phyloP scores from a whole-genome alignment of 2,797 vertebrate genomes.

The Staurois parvus region DNA sequence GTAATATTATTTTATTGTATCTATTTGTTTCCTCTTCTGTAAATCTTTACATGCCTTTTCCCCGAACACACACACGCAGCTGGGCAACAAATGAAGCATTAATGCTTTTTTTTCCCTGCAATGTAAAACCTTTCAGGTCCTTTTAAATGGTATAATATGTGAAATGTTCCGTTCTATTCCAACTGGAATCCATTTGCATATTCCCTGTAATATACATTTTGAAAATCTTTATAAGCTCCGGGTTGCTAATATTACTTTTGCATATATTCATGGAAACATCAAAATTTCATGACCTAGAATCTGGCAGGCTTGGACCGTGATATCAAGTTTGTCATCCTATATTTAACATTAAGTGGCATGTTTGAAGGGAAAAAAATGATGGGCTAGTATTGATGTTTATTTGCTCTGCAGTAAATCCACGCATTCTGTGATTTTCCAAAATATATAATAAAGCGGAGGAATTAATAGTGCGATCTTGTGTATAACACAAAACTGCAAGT shows the following conservation, averaged over 20 bases:
- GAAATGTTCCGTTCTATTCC: neutral
- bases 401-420: too few relatives aligned
- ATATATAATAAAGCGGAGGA: too few relatives aligned
- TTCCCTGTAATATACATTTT: slow-evolving; percentile 2
- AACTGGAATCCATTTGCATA: neutral
- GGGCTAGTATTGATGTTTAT: too few relatives aligned
- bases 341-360: neutral
- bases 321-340: neutral
- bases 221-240: neutral
- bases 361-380: neutral
- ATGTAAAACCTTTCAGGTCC: neutral
- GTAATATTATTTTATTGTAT: too few relatives aligned
- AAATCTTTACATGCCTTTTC: too few relatives aligned
- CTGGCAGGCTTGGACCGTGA: neutral
- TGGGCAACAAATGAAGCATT: too few relatives aligned
- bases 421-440: too few relatives aligned
- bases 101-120: too few relatives aligned
- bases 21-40: too few relatives aligned
- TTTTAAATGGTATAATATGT: neutral
- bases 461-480: too few relatives aligned
- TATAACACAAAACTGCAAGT: too few relatives aligned
- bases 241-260: neutral
- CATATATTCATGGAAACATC: slow-evolving; percentile 13
- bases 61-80: too few relatives aligned
- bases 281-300: neutral